phyloP scores from a whole-genome alignment of 2,113 vertebrate genomes.

The Phocoena phocoena region DNA sequence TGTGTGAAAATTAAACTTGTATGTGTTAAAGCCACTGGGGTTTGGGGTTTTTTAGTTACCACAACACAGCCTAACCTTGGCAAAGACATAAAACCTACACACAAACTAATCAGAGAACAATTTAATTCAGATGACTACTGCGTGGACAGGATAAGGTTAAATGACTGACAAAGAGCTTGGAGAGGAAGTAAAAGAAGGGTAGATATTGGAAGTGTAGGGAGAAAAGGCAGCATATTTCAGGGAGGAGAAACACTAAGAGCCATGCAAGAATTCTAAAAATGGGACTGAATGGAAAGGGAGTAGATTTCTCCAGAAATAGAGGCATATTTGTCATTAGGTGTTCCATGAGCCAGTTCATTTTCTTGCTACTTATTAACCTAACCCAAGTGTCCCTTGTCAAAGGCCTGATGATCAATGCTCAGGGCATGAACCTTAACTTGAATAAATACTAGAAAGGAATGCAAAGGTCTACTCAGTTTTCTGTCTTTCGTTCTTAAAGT shows the following conservation, averaged over 20 bases:
- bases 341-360: background rate
- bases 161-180: background rate
- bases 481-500: background rate
- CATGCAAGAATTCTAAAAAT: background rate
- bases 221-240: background rate
- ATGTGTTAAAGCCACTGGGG: background rate
- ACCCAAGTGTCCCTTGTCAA: background rate
- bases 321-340: background rate
- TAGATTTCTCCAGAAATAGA: background rate
- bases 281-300: background rate
- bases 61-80: background rate
- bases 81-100: background rate
- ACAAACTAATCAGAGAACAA: background rate
- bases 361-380: conserved; percentile 14
- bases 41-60: background rate
- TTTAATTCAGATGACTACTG: background rate
- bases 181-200: background rate
- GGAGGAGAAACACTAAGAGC: background rate
- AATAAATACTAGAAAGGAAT: background rate
- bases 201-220: background rate
- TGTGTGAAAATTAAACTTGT: background rate
- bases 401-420: background rate
- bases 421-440: background rate
- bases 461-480: background rate
- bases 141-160: background rate